These are phyloP conservation scores for Trididemnum nubilum DNA, from an alignment of 23 tunicate species.

Conservation along the genomic window DNA sequence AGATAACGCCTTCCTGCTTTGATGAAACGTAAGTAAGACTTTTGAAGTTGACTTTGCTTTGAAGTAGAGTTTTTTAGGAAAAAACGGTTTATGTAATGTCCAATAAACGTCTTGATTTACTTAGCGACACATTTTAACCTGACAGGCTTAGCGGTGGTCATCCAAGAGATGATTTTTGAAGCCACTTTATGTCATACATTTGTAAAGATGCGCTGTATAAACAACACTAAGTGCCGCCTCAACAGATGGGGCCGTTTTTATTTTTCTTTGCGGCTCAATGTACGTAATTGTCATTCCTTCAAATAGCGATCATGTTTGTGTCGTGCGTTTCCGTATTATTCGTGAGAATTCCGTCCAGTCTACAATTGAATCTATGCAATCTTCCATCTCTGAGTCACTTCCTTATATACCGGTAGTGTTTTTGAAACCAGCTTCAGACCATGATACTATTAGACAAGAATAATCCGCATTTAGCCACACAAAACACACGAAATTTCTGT, in stretches of 20 bases:
- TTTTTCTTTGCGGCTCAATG: not conserved
- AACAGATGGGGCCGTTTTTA: not conserved
- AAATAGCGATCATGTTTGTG: no score
- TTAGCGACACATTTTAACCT: not conserved
- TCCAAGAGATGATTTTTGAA: not conserved
- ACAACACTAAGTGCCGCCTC: not conserved
- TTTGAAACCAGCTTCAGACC: no score
- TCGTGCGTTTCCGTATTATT: no score
- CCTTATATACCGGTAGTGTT: no score
- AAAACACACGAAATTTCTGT: no score
- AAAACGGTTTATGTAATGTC: constrained; percentile 29
- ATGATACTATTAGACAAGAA: no score
- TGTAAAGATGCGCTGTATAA: constrained; percentile 4
- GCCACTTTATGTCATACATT: not conserved
- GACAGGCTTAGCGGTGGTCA: not conserved
- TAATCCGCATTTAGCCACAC: no score
- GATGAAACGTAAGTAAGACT: not conserved
- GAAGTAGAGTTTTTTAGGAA: not conserved
- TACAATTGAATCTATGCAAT: no score
- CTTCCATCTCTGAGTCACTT: no score
- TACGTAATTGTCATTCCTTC: no score
- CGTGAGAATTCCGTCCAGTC: no score
- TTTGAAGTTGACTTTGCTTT: not conserved
- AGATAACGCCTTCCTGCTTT: not conserved
- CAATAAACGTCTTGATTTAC: not conserved